Evolutionary conservation across 2,113 vertebrate species (phyloP).

Genomic region (Delphinapterus leucas): DNA sequence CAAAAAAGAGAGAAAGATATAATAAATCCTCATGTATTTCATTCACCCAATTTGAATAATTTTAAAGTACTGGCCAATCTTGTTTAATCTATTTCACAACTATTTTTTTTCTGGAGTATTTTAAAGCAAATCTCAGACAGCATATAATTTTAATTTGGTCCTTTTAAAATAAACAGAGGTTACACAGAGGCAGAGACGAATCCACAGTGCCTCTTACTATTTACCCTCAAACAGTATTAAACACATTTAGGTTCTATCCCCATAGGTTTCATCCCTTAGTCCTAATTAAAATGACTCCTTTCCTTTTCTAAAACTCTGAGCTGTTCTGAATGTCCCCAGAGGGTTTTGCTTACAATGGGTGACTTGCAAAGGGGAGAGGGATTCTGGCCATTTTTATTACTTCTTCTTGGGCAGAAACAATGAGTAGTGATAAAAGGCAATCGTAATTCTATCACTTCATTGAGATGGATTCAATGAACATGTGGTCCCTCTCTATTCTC

Average conservation of each 20-base stretch:
- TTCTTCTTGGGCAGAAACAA: neutral
- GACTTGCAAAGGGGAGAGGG: neutral
- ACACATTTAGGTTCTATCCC: neutral
- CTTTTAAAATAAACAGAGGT: neutral
- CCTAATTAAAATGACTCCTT: neutral
- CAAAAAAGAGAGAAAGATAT: neutral
- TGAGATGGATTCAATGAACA: neutral
- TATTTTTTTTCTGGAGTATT: neutral
- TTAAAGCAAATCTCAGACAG: neutral
- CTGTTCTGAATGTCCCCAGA: neutral
- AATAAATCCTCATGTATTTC: neutral
- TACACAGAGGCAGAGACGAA: neutral
- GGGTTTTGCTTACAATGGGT: neutral
- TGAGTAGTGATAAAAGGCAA: neutral
- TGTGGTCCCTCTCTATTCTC: neutral
- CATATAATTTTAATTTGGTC: neutral
- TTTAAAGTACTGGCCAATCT: neutral
- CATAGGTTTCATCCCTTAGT: neutral
- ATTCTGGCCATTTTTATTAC: neutral
- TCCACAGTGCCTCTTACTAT: neutral
- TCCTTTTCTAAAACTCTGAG: neutral
- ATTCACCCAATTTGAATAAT: neutral
- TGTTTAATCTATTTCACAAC: neutral
- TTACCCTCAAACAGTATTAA: neutral
- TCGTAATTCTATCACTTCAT: neutral